Evolutionary conservation across 2,113 vertebrate genomes (phyloP).

Genomic region (Cariama cristata): DNA sequence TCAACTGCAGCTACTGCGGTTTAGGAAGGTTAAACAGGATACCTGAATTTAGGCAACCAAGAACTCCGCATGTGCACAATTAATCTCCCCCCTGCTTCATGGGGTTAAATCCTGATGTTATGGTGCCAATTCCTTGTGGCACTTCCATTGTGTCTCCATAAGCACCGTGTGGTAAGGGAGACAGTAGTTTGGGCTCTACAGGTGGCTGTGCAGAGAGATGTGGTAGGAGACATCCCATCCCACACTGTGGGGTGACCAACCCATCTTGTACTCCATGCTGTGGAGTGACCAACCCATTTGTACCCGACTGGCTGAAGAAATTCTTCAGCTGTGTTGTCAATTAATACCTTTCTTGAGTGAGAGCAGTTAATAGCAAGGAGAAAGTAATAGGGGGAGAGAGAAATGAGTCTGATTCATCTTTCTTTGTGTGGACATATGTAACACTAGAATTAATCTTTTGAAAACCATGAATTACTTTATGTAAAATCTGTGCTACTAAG

Average conservation of each 20-base stretch:
- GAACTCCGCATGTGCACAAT: background rate
- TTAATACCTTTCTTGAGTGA: background rate
- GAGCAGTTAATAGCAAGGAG: background rate
- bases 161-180: background rate
- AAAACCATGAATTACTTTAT: slow-evolving; percentile 17
- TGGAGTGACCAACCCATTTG: background rate
- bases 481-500: slow-evolving; percentile 8
- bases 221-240: background rate
- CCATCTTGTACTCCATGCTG: background rate
- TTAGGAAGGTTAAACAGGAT: background rate
- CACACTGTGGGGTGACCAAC: background rate
- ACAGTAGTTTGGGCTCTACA: background rate
- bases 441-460: slow-evolving; percentile 37
- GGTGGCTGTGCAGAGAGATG: background rate
- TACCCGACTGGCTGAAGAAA: rapidly evolving
- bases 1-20: background rate
- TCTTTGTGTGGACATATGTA: background rate
- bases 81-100: background rate
- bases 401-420: background rate
- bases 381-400: background rate
- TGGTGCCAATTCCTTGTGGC: background rate
- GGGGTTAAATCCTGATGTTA: background rate
- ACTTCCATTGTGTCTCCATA: background rate
- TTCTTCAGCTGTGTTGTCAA: background rate
- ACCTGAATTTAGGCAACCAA: background rate